phyloP scores from a whole-genome alignment of 1,140 invertebrate species.

The Drosophila subpulchrella region DNA sequence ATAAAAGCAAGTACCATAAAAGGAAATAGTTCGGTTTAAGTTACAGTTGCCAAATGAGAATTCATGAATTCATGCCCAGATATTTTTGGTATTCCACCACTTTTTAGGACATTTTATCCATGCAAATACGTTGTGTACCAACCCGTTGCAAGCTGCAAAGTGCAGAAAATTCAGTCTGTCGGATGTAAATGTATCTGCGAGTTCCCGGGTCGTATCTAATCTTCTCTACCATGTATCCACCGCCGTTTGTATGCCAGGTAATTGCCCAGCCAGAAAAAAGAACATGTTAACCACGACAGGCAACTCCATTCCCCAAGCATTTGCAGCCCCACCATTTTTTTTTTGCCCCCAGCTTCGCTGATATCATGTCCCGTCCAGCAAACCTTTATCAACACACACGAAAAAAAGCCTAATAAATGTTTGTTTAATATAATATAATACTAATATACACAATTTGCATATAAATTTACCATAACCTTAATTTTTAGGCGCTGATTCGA shows the following conservation, averaged over 20 bases:
- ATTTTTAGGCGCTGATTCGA: too few species aligned
- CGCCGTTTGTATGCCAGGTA: constrained; percentile 50
- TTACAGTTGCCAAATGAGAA: too few species aligned
- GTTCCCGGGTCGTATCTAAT: constrained; percentile 32
- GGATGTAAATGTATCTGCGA: constrained; percentile 18
- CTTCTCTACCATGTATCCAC: constrained; percentile 37
- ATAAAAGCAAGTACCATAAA: too few species aligned
- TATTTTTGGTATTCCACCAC: too few species aligned
- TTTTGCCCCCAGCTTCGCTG: not conserved
- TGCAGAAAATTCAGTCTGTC: constrained; percentile 2
- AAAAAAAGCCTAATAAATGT: not conserved
- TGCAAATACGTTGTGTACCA: constrained; percentile 2
- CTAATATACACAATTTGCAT: too few species aligned
- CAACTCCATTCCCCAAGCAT: constrained; percentile 1
- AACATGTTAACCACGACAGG: constrained; percentile 16
- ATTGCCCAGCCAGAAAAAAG: constrained; percentile 48
- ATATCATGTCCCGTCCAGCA: constrained; percentile 15
- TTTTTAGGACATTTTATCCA: not conserved
- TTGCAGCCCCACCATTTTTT: not conserved
- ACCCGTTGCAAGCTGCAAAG: constrained; percentile 20
- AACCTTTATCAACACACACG: constrained; percentile 38
- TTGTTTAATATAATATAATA: too few species aligned
- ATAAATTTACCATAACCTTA: too few species aligned
- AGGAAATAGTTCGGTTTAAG: too few species aligned
- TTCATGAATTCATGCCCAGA: too few species aligned